Base-by-base conservation (phyloP, 2,113 vertebrate genomes). In the Oryzias melastigma region DNA sequence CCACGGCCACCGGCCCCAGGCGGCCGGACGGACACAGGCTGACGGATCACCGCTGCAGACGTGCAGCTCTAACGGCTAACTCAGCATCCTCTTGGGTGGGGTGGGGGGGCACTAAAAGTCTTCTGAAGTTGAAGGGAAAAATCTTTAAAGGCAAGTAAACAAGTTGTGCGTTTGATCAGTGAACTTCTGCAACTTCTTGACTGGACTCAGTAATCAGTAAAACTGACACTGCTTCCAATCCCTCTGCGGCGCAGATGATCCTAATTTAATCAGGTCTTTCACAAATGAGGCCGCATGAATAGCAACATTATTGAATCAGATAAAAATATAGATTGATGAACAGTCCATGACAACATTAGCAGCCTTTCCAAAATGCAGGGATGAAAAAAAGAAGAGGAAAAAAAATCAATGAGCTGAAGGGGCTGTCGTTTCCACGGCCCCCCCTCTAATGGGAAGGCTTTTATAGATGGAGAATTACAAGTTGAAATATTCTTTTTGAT, bases 401-500 rank as follows among this genome's bases (percentile, higher is more conserved):
- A 66, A 78, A 89, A 90, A 93, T 93, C 91, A 85, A 92, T 93
- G 84, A 61, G 53, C 81, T 84, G 77, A 79, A 76, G 79, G 88
- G 89, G 83, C 80, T 89, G 88, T 89, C 87, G 83, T 91, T 90
- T 90, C 87, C 83, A 86, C 85, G 60, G 75, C 49, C 85, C 87
- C 87, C 78, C 66, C 67, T 72, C 82, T 91, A 92, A 92, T 91
- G 88, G 91, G 88, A 88, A 87, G 82, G 81, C 74, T 88, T 89
- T 83, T 86, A 75, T 84, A 83, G 81, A 75, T 15, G 48, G 77
- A 82, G 78, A 87, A 85, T 78, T 87, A 88, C 85, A 90, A 88
- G 89, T 87, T 91, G 88, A 92, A 92, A 90, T 90, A 90, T 92
- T 90, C 81, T 86, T 90, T 92, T 87, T 91, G 90, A 93, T 93